phyloP scores from a whole-genome alignment of 2,797 vertebrate species.

The Sebastes variabilis region DNA sequence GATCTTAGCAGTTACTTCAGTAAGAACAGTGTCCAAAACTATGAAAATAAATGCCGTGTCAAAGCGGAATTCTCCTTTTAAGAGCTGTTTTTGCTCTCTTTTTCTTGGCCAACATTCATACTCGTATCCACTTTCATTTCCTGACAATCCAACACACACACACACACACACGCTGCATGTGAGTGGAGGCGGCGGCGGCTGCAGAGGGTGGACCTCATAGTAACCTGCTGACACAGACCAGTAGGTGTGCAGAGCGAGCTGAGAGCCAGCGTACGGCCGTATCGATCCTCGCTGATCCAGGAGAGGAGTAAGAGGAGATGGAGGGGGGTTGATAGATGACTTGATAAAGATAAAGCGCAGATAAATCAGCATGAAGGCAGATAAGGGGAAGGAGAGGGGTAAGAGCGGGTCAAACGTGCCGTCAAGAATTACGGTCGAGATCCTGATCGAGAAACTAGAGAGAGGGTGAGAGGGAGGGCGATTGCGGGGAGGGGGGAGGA shows the following conservation, averaged over 20 bases:
- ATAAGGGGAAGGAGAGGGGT: conserved; percentile 32
- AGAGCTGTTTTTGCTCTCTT: neutral
- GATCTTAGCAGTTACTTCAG: neutral
- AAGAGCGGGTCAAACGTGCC: conserved; percentile 53
- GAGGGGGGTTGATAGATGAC: conserved; percentile 61
- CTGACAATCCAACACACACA: neutral
- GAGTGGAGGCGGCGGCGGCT: neutral
- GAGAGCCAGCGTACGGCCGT: conserved; percentile 38
- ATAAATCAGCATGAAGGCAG: conserved; percentile 73
- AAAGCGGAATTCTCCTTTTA: neutral
- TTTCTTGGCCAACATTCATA: neutral
- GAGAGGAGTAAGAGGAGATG: conserved; percentile 51
- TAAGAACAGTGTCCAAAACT: neutral
- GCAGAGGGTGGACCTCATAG: neutral
- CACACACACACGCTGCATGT: neutral
- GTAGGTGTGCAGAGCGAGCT: conserved; percentile 57
- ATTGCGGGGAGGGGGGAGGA: neutral
- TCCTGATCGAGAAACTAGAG: conserved; percentile 33
- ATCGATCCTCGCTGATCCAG: conserved; percentile 66
- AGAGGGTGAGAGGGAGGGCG: neutral
- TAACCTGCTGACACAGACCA: conserved; percentile 70
- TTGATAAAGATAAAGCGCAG: conserved; percentile 72
- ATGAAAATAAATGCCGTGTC: neutral
- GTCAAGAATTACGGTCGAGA: conserved; percentile 53
- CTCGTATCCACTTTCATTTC: neutral